Base-by-base conservation (phyloP, 2,888 invertebrate species). In the Aphidoletes aphidimyza region DNA sequence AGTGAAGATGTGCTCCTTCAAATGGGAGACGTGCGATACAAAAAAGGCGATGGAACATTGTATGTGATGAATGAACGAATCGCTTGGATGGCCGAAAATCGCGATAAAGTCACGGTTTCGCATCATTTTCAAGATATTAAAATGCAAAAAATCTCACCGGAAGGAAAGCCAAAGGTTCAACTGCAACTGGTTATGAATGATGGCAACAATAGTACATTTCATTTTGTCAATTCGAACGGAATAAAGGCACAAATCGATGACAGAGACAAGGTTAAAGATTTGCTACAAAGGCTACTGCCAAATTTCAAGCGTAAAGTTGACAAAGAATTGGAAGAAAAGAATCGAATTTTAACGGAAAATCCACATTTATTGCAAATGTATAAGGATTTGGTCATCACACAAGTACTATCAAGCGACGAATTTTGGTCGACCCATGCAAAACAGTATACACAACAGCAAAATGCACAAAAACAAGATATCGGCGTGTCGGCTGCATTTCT, bases 161-260 rank as follows among this genome's bases (percentile, higher is more conserved):
- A 95, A 87, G 98, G 97, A 37, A 99, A 99, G 90, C 95, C 97
- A 37, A 99, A 99, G 91, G 97, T 99, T 85, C 99, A 99, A 89
- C 91, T 99, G 22, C 99, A 99, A 92, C 94, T 99, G 30, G 97
- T 98, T 30, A 91, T 99, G 86, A 97, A 98, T 87, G 97, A 97
- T 91, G 97, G 97, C 34, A 94, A 95, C 84, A 96, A 97, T 83
- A 97, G 97, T 2, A 99, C 98, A 19, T 99, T 99, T 91, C 99
- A 99, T 89, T 99, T 99, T 90, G 95, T 96, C 83, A 96, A 98
- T 90, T 94, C 96, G 5, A 93, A 92, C 84, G 97, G 98, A 0
- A 91, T 94, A 37, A 94, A 94, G 42, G 94, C 94, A 8, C 98
- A 98, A 90, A 92, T 97, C 17, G 93, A 94, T 85, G 98, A 98